Conservation (phyloP, 2,113 vertebrate species). For the Lagenorhynchus albirostris region DNA sequence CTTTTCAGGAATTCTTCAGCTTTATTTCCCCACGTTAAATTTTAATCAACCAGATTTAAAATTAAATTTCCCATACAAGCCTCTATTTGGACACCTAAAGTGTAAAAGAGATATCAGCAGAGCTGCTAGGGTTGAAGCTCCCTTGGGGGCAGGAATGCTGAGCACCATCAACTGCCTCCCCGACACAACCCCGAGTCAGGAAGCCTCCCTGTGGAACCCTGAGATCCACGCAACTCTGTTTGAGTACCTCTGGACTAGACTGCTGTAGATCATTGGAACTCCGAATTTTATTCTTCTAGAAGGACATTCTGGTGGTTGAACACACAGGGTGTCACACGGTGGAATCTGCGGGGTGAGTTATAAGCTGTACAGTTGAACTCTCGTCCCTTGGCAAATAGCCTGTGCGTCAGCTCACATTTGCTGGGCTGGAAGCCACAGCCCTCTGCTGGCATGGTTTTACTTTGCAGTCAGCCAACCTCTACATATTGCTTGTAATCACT, state of each 20-base stretch:
- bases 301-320: background rate
- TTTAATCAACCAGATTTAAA: constrained; percentile 7
- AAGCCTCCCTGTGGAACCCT: background rate
- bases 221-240: background rate
- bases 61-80: background rate
- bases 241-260: background rate
- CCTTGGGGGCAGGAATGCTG: background rate
- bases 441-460: background rate
- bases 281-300: background rate
- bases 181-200: accelerated
- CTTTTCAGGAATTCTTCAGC: background rate
- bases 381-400: background rate
- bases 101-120: background rate
- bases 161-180: too few relatives aligned
- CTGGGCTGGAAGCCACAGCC: background rate
- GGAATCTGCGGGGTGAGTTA: background rate
- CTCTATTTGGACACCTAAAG: background rate
- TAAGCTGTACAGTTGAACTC: background rate
- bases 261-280: background rate
- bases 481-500: background rate
- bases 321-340: background rate
- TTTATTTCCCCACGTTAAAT: background rate
- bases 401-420: background rate
- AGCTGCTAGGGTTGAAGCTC: background rate
- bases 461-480: background rate